These are phyloP conservation scores for Ophraella communa DNA, from an alignment of 2,888 invertebrate species.

Conservation along the genomic window DNA sequence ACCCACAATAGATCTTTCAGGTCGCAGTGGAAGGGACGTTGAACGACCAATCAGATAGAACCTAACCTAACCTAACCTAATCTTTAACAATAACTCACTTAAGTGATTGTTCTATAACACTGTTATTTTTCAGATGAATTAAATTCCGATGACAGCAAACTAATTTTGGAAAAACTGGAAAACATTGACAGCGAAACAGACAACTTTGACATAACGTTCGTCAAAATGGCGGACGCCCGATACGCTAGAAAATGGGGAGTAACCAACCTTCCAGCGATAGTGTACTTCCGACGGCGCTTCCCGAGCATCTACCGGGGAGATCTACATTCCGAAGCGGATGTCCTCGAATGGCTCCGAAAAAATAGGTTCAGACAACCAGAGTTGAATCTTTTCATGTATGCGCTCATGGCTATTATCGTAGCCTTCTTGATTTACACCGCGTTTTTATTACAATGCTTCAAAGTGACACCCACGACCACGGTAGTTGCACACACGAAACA, in stretches of 20 bases:
- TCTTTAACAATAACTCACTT: no score
- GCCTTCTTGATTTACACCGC: conserved; percentile 90
- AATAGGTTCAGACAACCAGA: conserved; percentile 93
- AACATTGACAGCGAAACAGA: conserved; percentile 95
- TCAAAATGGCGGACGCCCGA: conserved; percentile 90
- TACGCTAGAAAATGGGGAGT: conserved; percentile 95
- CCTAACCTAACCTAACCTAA: no score
- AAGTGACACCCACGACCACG: conserved; percentile 71
- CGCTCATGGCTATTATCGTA: conserved; percentile 82
- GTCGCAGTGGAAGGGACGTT: no score
- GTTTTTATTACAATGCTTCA: conserved; percentile 89
- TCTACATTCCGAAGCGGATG: conserved; percentile 81
- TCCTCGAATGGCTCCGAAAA: conserved; percentile 90
- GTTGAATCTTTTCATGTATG: conserved; percentile 93
- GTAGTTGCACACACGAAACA: conserved; percentile 70
- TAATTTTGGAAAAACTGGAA: conserved; percentile 86
- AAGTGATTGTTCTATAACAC: no score
- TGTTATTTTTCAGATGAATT: conserved; percentile 73
- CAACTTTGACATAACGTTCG: conserved; percentile 91
- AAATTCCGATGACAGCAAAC: conserved; percentile 78
- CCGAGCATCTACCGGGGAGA: conserved; percentile 89
- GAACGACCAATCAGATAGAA: no score
- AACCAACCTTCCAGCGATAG: conserved; percentile 87
- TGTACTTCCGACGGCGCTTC: conserved; percentile 89
- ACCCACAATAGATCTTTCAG: no score